Base-by-base conservation (phyloP, 2,797 vertebrate species). In the Gobio occitaniae region DNA sequence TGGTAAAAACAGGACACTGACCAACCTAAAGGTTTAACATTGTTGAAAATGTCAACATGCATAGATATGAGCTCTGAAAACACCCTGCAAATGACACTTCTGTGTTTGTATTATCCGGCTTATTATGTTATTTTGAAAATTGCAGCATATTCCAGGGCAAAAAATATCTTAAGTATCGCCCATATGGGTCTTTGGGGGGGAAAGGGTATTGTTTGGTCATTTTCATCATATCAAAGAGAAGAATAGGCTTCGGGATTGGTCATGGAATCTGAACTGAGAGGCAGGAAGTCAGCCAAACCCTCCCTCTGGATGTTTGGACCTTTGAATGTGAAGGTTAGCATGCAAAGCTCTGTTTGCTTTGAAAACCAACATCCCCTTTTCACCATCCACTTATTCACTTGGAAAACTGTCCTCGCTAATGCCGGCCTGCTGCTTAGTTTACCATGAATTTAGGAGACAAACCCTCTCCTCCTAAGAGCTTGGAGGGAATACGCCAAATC, bases 251-350 rank as follows among this genome's bases (percentile, higher is more conserved):
- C 56, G 25, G 78, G 75, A 86, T 50, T 82, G 84, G 87, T 86
- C 72, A 59, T 82, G 86, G 86, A 86, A 89, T 87, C 74, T 86
- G 80, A 88, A 70, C 71, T 72, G 59, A 88, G 86, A 84, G 54
- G 82, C 86, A 90, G 89, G 89, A 92, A 87, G 79, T 84, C 56
- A 79, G 86, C 56, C 63, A 80, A 89, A 84, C 83, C 74, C 82
- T 81, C 83, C 76, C 84, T 88, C 83, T 78, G 72, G 68, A 74
- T 87, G 21, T 89, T 85, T 84, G 84, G 84, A 81, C 82, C 74
- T 76, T 79, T 84, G 68, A 88, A 77, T 74, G 44, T 80, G 76
- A 86, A 85, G 82, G 61, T 83, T 86, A 80, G 76, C 84, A 86
- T 65, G 87, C 82, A 88, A 87, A 84, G 85, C 59, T 71, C 44